phyloP scores from a whole-genome alignment of 2,113 vertebrate genomes.

The Chionomys nivalis region DNA sequence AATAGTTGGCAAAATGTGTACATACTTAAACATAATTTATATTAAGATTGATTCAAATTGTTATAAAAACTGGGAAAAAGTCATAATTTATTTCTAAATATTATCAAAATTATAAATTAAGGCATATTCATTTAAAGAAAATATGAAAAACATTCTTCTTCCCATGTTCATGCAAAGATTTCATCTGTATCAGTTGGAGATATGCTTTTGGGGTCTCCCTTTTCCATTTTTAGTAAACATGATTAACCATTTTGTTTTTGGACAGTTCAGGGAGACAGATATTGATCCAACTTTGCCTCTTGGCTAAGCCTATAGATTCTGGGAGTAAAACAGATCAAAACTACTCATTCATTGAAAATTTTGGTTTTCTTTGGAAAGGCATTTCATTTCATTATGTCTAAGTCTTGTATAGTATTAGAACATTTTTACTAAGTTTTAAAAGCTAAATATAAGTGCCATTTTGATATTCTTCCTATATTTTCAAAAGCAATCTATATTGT shows the following conservation, averaged over 20 bases:
- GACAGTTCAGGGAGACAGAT: constrained; percentile 29
- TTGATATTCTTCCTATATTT: neutral
- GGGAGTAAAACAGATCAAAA: constrained; percentile 73
- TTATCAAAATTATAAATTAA: neutral
- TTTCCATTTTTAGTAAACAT: constrained; percentile 62
- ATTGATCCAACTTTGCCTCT: constrained; percentile 76
- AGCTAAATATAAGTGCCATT: neutral
- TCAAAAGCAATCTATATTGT: neutral
- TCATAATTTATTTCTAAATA: neutral
- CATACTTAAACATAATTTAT: neutral
- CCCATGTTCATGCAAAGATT: neutral
- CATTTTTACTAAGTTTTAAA: neutral
- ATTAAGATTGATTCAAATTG: neutral
- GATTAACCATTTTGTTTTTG: constrained; percentile 76
- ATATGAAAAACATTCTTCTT: neutral
- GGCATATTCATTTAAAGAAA: neutral
- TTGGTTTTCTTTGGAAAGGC: neutral
- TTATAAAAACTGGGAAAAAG: neutral
- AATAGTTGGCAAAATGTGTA: neutral
- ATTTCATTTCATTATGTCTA: neutral
- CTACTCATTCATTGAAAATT: constrained; percentile 68
- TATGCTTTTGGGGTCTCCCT: neutral
- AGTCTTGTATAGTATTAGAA: constrained; percentile 6
- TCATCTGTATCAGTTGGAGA: constrained; percentile 26
- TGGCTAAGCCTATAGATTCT: constrained; percentile 67